phyloP scores from a whole-genome alignment of 2,888 invertebrate genomes.

The Agrochola circellaris region DNA sequence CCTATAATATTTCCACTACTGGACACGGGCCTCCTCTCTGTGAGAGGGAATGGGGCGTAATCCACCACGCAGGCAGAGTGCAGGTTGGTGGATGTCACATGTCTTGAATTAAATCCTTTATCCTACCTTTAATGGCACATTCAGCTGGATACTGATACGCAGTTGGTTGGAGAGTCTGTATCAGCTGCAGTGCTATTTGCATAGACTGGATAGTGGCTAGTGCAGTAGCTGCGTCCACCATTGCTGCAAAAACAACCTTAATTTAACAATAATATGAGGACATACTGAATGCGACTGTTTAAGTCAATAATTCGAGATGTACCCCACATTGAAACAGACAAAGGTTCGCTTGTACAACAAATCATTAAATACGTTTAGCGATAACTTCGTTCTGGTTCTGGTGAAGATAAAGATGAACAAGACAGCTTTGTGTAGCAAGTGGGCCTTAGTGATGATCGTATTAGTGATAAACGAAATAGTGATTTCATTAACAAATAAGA shows the following conservation, averaged over 20 bases:
- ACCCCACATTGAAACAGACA: too few relatives aligned
- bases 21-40: background rate
- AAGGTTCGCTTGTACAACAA: too few relatives aligned
- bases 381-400: too few relatives aligned
- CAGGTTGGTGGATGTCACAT: background rate
- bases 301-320: background rate
- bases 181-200: conserved; percentile 26
- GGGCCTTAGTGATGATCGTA: too few relatives aligned
- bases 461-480: too few relatives aligned
- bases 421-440: too few relatives aligned
- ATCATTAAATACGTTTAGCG: too few relatives aligned
- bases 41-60: background rate
- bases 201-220: conserved; percentile 28
- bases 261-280: background rate
- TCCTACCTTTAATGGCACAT: conserved; percentile 1
- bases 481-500: background rate
- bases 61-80: background rate
- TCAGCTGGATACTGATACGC: conserved; percentile 23
- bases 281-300: background rate
- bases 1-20: too few relatives aligned
- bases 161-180: conserved; percentile 9
- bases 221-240: conserved; percentile 30
- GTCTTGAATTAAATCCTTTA: background rate
- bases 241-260: background rate
- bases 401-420: too few relatives aligned